Percentiles rank a stretch among this genome's conserved stretches.
Conservation (phyloP, 2,888 invertebrate species). For the Bhutanitis thaidina region DNA sequence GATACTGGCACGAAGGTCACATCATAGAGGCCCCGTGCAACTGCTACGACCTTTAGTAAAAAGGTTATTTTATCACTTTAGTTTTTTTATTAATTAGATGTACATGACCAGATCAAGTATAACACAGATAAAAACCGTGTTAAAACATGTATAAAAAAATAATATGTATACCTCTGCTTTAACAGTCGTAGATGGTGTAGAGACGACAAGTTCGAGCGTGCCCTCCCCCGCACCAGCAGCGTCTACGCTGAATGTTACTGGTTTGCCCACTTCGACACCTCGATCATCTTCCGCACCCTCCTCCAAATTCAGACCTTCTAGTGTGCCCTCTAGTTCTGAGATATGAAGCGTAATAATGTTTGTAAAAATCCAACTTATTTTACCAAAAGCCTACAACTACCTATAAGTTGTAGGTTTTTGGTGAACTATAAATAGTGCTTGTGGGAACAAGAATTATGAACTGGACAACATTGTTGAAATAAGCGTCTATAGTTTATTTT, state of each 20-base stretch:
- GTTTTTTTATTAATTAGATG: too few species aligned
- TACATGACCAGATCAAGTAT: too few species aligned
- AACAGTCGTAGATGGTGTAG: conserved; percentile 91
- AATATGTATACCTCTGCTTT: conserved; percentile 86
- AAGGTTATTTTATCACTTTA: neutral
- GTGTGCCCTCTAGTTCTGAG: conserved; percentile 70
- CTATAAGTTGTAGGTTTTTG: too few species aligned
- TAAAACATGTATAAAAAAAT: neutral
- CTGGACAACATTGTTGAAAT: too few species aligned
- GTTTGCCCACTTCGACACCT: conserved; percentile 86
- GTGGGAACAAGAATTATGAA: too few species aligned
- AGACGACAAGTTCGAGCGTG: conserved; percentile 93
- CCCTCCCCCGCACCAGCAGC: conserved; percentile 97
- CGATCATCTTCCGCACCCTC: conserved; percentile 66
- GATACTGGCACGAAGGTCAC: conserved; percentile 95
- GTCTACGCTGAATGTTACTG: conserved; percentile 95
- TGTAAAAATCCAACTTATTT: too few species aligned
- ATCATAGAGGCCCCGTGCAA: conserved; percentile 94
- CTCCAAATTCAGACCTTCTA: conserved; percentile 70
- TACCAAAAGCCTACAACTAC: too few species aligned
- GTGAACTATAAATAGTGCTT: too few species aligned
- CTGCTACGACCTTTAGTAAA: conserved; percentile 86
- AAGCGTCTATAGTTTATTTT: too few species aligned
- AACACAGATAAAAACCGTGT: too few species aligned
- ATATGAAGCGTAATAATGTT: neutral